These are phyloP conservation scores for Helicoverpa armigera DNA, from an alignment of 1,140 invertebrate species.

Conservation along the genomic window DNA sequence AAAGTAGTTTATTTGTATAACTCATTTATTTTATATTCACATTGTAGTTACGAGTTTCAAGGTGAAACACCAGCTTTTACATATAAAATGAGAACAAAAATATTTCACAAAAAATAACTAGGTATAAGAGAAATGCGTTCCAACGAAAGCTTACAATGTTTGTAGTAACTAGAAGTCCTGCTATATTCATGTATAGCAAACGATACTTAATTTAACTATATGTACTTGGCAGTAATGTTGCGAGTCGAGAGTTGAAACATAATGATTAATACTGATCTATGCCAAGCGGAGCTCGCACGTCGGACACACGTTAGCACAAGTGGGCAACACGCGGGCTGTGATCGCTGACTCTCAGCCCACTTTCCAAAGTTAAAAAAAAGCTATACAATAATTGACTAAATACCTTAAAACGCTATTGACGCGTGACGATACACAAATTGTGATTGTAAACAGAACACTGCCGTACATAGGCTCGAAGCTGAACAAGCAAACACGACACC, in stretches of 20 bases:
- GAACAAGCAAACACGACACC: slow-evolving; percentile 4
- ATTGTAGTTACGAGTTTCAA: slow-evolving; percentile 83
- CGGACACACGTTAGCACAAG: too few species aligned
- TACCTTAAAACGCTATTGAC: slow-evolving; percentile 80
- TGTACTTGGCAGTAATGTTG: slow-evolving; percentile 80
- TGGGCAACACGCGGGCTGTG: slow-evolving; percentile 32
- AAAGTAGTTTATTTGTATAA: slow-evolving; percentile 78
- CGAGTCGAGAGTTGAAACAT: slow-evolving; percentile 53
- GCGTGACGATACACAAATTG: slow-evolving; percentile 46
- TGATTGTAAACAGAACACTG: not conserved
- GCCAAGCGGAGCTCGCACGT: slow-evolving; percentile 65
- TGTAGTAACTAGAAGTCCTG: slow-evolving; percentile 72
- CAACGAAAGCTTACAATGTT: slow-evolving; percentile 74
- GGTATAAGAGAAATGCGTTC: slow-evolving; percentile 82
- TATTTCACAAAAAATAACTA: slow-evolving; percentile 81
- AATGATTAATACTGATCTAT: slow-evolving; percentile 78
- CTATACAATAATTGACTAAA: slow-evolving; percentile 86
- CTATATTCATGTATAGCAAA: slow-evolving; percentile 74
- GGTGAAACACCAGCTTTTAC: slow-evolving; percentile 81
- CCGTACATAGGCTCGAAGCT: not conserved
- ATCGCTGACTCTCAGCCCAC: slow-evolving; percentile 72
- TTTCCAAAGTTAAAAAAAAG: slow-evolving; percentile 72
- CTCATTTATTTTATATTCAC: slow-evolving; percentile 87
- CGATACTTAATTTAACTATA: slow-evolving; percentile 76
- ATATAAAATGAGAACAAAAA: slow-evolving; percentile 86